Percentiles rank a stretch among this genome's conserved stretches.
phyloP scores from a whole-genome alignment of 2,113 vertebrate genomes.

The Tylochromis polylepis region DNA sequence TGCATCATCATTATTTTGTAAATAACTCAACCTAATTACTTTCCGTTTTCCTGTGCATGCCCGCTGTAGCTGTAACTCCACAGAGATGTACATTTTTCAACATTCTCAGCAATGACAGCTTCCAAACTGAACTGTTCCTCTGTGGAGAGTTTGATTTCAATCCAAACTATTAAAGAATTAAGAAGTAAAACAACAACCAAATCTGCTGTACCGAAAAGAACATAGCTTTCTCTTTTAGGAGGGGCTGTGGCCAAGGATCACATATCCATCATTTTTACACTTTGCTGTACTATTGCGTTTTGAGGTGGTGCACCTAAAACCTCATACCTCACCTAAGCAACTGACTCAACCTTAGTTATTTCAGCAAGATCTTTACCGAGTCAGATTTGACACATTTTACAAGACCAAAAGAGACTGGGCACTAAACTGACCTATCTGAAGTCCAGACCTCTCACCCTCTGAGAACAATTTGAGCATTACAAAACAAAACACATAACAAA shows the following conservation, averaged over 20 bases:
- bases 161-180: neutral
- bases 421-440: neutral
- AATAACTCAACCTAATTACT: neutral
- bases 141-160: neutral
- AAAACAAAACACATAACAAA: neutral
- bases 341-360: neutral
- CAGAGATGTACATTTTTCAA: neutral
- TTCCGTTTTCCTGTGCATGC: neutral
- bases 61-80: neutral
- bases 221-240: neutral
- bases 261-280: neutral
- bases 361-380: neutral
- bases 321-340: neutral
- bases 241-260: neutral
- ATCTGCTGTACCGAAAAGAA: neutral
- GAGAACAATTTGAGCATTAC: neutral
- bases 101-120: neutral
- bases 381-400: neutral
- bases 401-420: neutral
- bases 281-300: neutral
- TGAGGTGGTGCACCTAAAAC: neutral
- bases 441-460: neutral
- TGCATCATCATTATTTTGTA: neutral
- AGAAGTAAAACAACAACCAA: neutral
- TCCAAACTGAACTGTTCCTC: neutral